Evolutionary conservation across 2,797 vertebrate genomes (phyloP), one percentile per base, ranked within the genome.

Genomic region (Rousettus madagascariensis): DNA sequence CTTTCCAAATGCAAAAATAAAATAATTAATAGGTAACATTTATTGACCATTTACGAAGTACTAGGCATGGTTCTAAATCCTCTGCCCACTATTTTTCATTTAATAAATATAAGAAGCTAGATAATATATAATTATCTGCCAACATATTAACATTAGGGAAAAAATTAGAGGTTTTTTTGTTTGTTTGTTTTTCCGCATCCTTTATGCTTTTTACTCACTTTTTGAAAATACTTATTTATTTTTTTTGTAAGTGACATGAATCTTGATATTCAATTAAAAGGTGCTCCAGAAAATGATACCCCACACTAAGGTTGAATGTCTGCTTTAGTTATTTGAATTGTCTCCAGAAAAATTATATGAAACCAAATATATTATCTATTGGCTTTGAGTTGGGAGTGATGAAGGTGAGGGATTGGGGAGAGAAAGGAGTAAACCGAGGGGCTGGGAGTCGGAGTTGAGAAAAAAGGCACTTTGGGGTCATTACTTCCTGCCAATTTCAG

Each of bases 401-500:
- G 66, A 80, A 59, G 74, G 71, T 43, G 51, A 74, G 57, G 53
- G 65, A 12, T 11, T 19, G 79, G 55, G 65, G 28, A 86, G 75
- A 72, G 91, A 75, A 36, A 77, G 72, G 49, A 12, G 26, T 5
- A 1, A n/a, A 10, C 1, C 36, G 36, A 86, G 33, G 30, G 79
- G 0, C 3, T 16, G 8, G 36, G 51, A 53, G 66, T 2, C 88
- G 82, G 86, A 38, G 68, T 65, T 22, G 13, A 94, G 75, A 92
- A 96, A 69, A 68, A 95, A 93, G 94, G 74, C 24, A 38, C 69
- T 66, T 38, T 38, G 93, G 85, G 75, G 41, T 97, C 94, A 79
- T 91, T 79, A 92, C 79, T 98, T 98, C 97, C 97, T 97, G 95
- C 83, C 96, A 96, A 95, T 92, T 97, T 97, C 85, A 95, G 96